These are phyloP conservation scores for Anthophora plumipes DNA, from an alignment of 2,888 invertebrate genomes.

Conservation along the genomic window DNA sequence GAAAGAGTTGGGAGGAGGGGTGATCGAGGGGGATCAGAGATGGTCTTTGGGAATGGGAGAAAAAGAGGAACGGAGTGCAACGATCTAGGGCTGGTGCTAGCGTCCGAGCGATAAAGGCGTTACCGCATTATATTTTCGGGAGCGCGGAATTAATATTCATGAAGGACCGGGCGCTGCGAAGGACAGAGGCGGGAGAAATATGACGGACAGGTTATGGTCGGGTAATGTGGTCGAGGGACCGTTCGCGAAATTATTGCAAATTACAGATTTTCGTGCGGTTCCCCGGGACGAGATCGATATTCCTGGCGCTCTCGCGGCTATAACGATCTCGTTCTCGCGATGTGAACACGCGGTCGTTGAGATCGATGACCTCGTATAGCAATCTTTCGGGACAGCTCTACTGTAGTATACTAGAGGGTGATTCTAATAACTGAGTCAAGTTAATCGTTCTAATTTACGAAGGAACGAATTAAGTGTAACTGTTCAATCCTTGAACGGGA, in stretches of 20 bases:
- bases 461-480: too few species aligned
- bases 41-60: neutral
- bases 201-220: slow-evolving; percentile 56
- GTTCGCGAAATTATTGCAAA: slow-evolving; percentile 72
- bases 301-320: slow-evolving; percentile 16
- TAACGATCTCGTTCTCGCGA: slow-evolving; percentile 32
- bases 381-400: neutral
- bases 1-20: neutral
- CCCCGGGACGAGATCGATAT: slow-evolving; percentile 28
- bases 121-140: slow-evolving; percentile 70
- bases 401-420: too few species aligned
- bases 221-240: slow-evolving; percentile 49
- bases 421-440: too few species aligned
- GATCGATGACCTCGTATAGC: slow-evolving; percentile 1
- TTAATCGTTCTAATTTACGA: too few species aligned
- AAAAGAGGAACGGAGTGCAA: slow-evolving; percentile 53
- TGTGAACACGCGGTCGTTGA: slow-evolving; percentile 9
- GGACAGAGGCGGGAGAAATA: slow-evolving; percentile 43
- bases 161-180: slow-evolving; percentile 46
- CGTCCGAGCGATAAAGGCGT: slow-evolving; percentile 63
- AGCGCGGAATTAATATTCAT: slow-evolving; percentile 73
- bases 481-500: too few species aligned
- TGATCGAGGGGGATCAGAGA: neutral
- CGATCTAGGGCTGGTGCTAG: slow-evolving; percentile 49
- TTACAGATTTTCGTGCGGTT: slow-evolving; percentile 67